Conservation (phyloP, 2,797 vertebrate species). For the Xiphorhynchus erythropygius region DNA sequence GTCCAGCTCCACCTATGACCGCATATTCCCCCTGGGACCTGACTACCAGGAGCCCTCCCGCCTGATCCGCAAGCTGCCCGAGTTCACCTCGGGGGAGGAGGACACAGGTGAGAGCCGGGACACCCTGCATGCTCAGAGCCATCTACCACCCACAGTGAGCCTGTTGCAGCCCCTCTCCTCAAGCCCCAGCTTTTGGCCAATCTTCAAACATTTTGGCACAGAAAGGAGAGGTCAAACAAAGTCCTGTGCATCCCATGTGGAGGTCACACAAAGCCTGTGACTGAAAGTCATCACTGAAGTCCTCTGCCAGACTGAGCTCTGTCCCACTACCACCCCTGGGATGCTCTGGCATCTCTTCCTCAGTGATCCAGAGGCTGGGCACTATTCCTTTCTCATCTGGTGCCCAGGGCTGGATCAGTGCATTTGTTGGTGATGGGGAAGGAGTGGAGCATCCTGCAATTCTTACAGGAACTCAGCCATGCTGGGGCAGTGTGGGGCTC, state of each 20-base stretch:
- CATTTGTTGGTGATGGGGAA: not conserved
- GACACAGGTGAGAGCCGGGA: slow-evolving; percentile 79
- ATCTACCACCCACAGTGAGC: accelerated
- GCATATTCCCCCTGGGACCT: slow-evolving; percentile 92
- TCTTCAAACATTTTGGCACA: not conserved
- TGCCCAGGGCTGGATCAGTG: not conserved
- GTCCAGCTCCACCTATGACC: slow-evolving; percentile 92
- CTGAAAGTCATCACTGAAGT: accelerated
- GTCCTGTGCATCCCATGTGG: accelerated
- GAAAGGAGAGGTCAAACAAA: not conserved
- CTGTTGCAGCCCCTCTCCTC: not conserved
- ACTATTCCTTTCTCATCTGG: not conserved
- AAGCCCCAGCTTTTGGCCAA: not conserved
- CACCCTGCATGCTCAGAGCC: not conserved
- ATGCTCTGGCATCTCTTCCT: not conserved
- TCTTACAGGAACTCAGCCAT: not conserved
- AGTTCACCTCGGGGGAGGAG: slow-evolving; percentile 85
- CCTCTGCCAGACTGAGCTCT: not conserved
- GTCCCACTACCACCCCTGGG: not conserved
- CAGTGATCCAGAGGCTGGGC: accelerated
- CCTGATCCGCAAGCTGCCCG: slow-evolving; percentile 90
- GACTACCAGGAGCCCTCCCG: slow-evolving; percentile 97
- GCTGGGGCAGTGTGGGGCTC: accelerated
- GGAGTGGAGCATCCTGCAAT: accelerated
- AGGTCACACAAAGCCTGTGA: not conserved